Evolutionary conservation across 2,888 invertebrate genomes (phyloP), one percentile per base, ranked within the genome.

Genomic region (Drosophila picticornis): DNA sequence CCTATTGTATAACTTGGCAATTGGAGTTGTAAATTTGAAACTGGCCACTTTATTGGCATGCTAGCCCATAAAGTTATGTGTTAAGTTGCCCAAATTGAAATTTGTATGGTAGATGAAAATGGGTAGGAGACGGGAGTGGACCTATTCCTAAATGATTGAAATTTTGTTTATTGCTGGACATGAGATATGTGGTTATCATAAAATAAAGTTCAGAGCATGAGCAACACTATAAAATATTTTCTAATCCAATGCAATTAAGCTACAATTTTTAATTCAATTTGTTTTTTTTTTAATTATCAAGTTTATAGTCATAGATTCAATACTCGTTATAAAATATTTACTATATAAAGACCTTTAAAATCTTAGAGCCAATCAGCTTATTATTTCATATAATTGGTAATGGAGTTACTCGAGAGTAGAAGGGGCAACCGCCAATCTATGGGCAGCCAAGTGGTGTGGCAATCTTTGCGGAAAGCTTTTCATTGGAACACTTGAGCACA

Each of bases 41-140:
- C 48, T 59, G 48, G 50, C 57, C 65, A 70, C 55, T 79, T 82
- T 75, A 82, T 80, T 75, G 70, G 62, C 76, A 70, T 68, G 65
- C 64, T 65, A 61, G 43, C 29, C 58, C 74, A 74, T 79, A 72
- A 80, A 69, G 25, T 72, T 56, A 43, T 65, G 48, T 70, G 29
- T 70, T 63, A 66, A 71, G 31, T 16, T 63, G 59, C 11, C 40
- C 51, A 77, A 75, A 70, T 53, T 55, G 32, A 58, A 59, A 59
- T 64, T 59, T 59, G 43, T 48, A 64, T 57, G 71, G 22, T 36
- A 29, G 11, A 36, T 65, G 13, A 52, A 63, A 27, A 32, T 58
- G 6, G 27, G 16, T 43, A 22, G 29, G 22, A 4, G 34, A 22
- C 5, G 19, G 32, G 9, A 22, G 11, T 40, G n/a, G 40, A 51